Percentiles rank a stretch among this genome's conserved stretches.
Conservation (phyloP, 2,888 invertebrate genomes). For the Cryptocephalus primarius region DNA sequence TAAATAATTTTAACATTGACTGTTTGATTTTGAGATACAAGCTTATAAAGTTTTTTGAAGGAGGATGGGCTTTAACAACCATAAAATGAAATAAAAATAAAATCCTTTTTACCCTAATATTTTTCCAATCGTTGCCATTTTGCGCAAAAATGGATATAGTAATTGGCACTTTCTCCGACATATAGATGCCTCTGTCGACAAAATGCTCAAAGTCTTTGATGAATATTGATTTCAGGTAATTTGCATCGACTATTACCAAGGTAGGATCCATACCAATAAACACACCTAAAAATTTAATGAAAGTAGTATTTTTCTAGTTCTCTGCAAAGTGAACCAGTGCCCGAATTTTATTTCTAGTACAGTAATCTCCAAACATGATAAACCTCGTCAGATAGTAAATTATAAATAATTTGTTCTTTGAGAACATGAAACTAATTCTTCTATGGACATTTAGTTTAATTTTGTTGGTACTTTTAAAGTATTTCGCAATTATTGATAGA, state of each 20-base stretch:
- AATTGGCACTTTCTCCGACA: slow-evolving; percentile 19
- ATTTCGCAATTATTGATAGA: no score
- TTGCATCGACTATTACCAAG: slow-evolving; percentile 21
- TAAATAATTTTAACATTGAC: no score
- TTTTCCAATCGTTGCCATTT: slow-evolving; percentile 23
- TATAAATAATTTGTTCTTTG: no score
- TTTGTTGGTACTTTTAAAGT: no score
- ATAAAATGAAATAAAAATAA: neutral
- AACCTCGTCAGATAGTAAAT: no score
- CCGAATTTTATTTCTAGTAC: no score
- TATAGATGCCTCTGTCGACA: slow-evolving; percentile 19
- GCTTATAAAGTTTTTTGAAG: no score
- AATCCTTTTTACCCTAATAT: slow-evolving; percentile 25
- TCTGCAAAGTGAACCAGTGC: no score
- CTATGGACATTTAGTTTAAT: no score
- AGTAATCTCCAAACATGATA: no score
- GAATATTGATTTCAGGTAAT: slow-evolving; percentile 21
- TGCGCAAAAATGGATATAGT: slow-evolving; percentile 20
- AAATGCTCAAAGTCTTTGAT: slow-evolving; percentile 25
- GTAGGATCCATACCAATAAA: slow-evolving; percentile 15
- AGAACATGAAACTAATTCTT: neutral
- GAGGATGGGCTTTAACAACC: no score
- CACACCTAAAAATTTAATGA: slow-evolving; percentile 6
- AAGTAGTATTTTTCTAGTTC: neutral
- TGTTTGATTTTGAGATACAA: no score